These are phyloP conservation scores for Tyrannus savana DNA, from an alignment of 2,113 vertebrate genomes.

Conservation along the genomic window DNA sequence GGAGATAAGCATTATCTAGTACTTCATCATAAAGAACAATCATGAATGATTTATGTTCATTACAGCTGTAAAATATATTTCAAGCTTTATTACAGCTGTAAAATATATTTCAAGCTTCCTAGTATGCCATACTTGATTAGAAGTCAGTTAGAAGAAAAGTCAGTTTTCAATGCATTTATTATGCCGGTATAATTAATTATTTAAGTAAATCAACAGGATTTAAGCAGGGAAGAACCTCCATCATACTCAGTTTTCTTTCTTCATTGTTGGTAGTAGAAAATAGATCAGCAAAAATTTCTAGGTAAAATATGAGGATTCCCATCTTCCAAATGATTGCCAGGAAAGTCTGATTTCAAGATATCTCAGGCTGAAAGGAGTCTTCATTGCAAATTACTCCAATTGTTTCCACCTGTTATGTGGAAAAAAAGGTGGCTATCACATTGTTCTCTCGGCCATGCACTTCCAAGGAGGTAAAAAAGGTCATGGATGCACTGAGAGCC, in stretches of 20 bases:
- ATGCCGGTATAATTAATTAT: not conserved
- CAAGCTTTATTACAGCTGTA: not conserved
- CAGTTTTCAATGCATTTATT: not conserved
- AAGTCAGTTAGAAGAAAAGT: not conserved
- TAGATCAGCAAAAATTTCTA: not conserved
- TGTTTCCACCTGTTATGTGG: rapidly evolving
- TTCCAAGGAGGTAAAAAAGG: not conserved
- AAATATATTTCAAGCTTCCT: not conserved
- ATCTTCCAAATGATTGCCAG: not conserved
- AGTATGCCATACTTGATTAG: not conserved
- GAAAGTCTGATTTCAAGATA: not conserved
- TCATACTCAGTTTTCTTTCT: not conserved
- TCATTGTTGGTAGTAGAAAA: not conserved
- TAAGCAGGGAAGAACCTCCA: not conserved
- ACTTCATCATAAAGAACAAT: not conserved
- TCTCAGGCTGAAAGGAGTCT: not conserved
- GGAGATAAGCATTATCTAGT: not conserved
- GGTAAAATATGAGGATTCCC: not conserved
- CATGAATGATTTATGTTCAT: not conserved
- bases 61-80: not conserved
- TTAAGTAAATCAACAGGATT: not conserved
- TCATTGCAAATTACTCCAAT: not conserved
- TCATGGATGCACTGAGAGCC: not conserved
- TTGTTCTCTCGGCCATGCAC: rapidly evolving
- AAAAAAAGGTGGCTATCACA: not conserved